These are phyloP conservation scores for Isoperla grammatica DNA, from an alignment of 2,888 invertebrate genomes.

Conservation along the genomic window DNA sequence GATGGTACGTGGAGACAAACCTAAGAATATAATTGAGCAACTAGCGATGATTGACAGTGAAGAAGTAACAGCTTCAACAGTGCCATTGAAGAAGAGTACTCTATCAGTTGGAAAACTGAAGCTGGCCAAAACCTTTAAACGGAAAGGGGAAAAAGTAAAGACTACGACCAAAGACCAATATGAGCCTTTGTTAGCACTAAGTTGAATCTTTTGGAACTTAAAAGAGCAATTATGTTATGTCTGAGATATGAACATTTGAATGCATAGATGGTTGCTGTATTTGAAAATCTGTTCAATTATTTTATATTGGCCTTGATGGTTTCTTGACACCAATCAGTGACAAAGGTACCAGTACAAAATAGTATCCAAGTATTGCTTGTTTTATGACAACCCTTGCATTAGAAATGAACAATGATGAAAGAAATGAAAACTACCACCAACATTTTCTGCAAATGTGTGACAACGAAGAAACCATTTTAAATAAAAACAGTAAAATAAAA, in stretches of 20 bases:
- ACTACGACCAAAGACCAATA: constrained; percentile 49
- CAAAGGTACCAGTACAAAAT: too few relatives aligned
- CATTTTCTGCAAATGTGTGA: too few relatives aligned
- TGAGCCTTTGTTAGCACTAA: constrained; percentile 62
- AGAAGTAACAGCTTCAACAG: background rate
- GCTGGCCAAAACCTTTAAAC: constrained; percentile 44
- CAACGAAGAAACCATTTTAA: too few relatives aligned
- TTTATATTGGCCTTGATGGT: background rate
- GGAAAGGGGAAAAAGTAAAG: constrained; percentile 14
- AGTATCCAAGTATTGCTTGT: too few relatives aligned
- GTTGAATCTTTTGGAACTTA: constrained; percentile 49
- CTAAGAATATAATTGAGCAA: constrained; percentile 78
- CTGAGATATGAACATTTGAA: background rate
- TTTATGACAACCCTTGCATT: too few relatives aligned
- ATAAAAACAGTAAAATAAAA: too few relatives aligned
- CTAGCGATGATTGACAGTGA: constrained; percentile 62
- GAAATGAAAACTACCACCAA: too few relatives aligned
- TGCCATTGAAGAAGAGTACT: constrained; percentile 37
- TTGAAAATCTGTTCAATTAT: background rate
- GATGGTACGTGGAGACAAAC: constrained; percentile 19
- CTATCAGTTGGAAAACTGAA: constrained; percentile 61
- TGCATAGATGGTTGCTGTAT: background rate
- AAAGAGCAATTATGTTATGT: background rate
- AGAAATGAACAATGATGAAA: too few relatives aligned
- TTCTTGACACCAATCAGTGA: too few relatives aligned